These are phyloP conservation scores for Girardia tigrina DNA, from an alignment of 2,888 invertebrate species.

Conservation along the genomic window DNA sequence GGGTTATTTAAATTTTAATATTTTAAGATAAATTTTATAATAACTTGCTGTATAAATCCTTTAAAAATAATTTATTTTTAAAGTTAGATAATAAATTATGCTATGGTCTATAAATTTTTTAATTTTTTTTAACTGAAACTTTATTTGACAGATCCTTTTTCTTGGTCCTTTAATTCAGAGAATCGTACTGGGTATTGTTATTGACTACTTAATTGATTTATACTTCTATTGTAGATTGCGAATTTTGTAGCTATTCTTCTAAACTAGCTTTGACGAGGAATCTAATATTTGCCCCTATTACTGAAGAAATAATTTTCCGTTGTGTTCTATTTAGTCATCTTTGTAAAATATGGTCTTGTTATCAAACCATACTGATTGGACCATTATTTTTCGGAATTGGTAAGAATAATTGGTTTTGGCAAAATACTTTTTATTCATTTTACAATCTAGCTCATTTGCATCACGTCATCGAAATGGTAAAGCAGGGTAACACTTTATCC, in stretches of 20 bases:
- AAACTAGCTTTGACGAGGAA: neutral
- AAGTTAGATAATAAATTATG: too few species aligned
- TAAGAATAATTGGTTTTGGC: neutral
- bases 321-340: conserved; percentile 8
- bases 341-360: neutral
- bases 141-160: neutral
- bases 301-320: conserved; percentile 14
- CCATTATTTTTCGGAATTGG: conserved; percentile 5
- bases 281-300: neutral
- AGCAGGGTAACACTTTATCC: neutral
- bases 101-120: too few species aligned
- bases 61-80: too few species aligned
- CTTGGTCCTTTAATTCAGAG: neutral
- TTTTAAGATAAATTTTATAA: too few species aligned
- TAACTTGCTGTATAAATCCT: too few species aligned
- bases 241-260: neutral
- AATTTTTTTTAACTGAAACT: too few species aligned
- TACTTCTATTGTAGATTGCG: neutral
- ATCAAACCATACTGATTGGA: neutral
- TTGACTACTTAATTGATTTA: neutral
- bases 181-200: neutral
- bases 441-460: neutral
- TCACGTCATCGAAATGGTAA: neutral
- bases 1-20: too few species aligned
- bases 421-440: neutral